Percentiles rank a stretch among this genome's conserved stretches.
Evolutionary conservation across 2,797 vertebrate species (phyloP).

Genomic region (Vultur gryphus): DNA sequence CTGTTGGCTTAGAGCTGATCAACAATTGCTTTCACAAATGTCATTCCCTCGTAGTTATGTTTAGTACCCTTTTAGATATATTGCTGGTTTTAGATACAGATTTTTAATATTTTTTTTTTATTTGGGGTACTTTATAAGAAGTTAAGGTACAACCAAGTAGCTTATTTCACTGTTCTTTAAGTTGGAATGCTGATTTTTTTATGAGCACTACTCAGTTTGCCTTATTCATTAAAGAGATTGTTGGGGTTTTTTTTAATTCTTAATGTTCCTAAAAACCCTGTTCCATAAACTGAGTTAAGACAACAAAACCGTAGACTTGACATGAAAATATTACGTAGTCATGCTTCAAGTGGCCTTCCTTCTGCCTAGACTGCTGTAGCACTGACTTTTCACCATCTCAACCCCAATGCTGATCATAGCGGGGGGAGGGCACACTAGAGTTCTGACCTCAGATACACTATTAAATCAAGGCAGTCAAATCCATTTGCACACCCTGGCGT

Average conservation of each 20-base stretch:
- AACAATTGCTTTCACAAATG: not conserved
- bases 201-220: constrained; percentile 50
- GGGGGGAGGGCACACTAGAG: not conserved
- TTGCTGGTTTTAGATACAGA: not conserved
- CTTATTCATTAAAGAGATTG: constrained; percentile 34
- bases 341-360: constrained; percentile 56
- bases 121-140: constrained; percentile 9
- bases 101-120: not conserved
- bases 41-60: not conserved
- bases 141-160: constrained; percentile 23
- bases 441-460: not conserved
- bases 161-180: not conserved
- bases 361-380: constrained; percentile 13
- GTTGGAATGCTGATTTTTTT: not conserved
- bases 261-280: not conserved
- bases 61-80: not conserved
- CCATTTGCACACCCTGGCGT: constrained; percentile 55
- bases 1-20: not conserved
- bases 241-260: not conserved
- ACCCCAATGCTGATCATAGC: not conserved
- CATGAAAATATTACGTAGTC: not conserved
- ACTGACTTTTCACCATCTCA: not conserved
- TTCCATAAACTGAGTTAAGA: constrained; percentile 9
- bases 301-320: constrained; percentile 10
- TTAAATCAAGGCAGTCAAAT: not conserved